Base-by-base conservation (phyloP, 2,113 vertebrate genomes). In the Colaptes auratus region DNA sequence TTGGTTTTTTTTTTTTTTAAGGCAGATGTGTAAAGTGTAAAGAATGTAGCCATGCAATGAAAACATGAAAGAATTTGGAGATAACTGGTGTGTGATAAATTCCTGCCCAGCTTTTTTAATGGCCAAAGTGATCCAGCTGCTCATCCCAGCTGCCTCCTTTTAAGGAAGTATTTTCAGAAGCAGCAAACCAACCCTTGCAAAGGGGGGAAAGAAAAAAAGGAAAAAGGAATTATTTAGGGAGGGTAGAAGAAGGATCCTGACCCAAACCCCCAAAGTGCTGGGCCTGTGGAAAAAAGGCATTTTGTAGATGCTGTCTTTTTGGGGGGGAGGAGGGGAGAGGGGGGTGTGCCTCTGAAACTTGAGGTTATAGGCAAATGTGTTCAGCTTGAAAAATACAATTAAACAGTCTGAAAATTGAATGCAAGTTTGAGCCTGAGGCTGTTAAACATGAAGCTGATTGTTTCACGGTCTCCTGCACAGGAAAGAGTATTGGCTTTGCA, bases 381-480 rank as follows among this genome's bases (percentile, higher is more conserved):
- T 88, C 81, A 44, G 77, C 93, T 92, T 79, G 52, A 82, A 89
- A 89, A 94, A 90, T 77, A 91, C 95, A 94, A 96, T 95, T 93
- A 94, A 91, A 77, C 90, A 91, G 75, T 50, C 90, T 94, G 93
- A 73, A 90, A 87, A 94, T 71, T 65, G 92, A 93, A 87, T 88
- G 84, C 78, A 48, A 87, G 80, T 67, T 58, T 82, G 82, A 94
- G 91, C 82, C 72, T 71, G 73, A 73, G 87, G 85, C 93, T 93
- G 79, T 87, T 88, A 86, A 95, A 90, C 92, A 50, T 28, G 82
- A 71, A 46, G 93, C 88, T 77, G 95, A 88, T 95, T 89, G 91
- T 91, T 96, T 96, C 77, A 81, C 65, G 73, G 73, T 94, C 90
- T 94, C 92, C 91, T 94, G 87, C 88, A 77, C 96, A 80, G 91